phyloP scores from a whole-genome alignment of 2,113 vertebrate genomes.

The Leptobrachium leishanense region DNA sequence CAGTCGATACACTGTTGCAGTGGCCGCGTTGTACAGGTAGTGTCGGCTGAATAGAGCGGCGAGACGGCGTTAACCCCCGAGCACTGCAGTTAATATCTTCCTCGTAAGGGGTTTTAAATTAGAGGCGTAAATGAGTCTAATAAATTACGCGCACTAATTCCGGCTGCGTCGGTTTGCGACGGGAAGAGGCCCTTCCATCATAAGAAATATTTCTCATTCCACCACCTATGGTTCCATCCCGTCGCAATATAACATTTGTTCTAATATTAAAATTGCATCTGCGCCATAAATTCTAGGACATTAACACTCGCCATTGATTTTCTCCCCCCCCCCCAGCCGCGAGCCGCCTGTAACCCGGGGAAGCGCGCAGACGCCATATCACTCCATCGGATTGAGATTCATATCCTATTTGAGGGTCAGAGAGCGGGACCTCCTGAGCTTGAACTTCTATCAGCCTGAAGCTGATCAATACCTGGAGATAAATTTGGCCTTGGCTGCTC shows the following conservation, averaged over 20 bases:
- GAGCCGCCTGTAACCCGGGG: conserved; percentile 56
- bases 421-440: conserved; percentile 77
- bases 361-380: conserved; percentile 55
- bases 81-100: conserved; percentile 70
- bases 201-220: conserved; percentile 74
- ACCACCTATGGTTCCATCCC: conserved; percentile 67
- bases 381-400: conserved; percentile 99
- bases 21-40: neutral
- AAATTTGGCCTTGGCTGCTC: conserved; percentile 71
- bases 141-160: conserved; percentile 78
- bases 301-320: conserved; percentile 81
- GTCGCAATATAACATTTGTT: conserved; percentile 75
- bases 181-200: conserved; percentile 65
- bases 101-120: conserved; percentile 75
- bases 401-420: conserved; percentile 98
- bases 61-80: conserved; percentile 37
- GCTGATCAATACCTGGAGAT: conserved; percentile 86
- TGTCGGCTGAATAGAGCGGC: neutral
- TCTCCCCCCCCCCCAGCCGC: conserved; percentile 33
- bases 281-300: conserved; percentile 91
- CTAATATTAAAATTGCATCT: conserved; percentile 87
- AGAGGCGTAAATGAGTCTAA: conserved; percentile 73
- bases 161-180: conserved; percentile 67
- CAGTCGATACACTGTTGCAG: too few species aligned
- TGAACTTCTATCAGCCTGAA: conserved; percentile 76